These are phyloP conservation scores for Microctenopoma steveboyesi DNA, from an alignment of 2,797 vertebrate genomes.

Conservation along the genomic window DNA sequence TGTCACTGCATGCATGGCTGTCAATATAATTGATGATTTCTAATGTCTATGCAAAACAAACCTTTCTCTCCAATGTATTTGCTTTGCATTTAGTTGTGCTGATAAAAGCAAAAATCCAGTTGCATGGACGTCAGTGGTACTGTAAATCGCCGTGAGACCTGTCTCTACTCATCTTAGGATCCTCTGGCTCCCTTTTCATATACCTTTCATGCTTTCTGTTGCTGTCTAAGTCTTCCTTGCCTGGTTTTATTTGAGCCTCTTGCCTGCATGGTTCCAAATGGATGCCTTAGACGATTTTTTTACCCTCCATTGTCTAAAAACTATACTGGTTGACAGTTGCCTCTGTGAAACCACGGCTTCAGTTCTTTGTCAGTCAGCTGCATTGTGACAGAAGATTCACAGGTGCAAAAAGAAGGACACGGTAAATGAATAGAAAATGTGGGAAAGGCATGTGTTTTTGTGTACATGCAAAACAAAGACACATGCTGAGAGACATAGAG, in stretches of 20 bases:
- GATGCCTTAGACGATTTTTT: constrained; percentile 59
- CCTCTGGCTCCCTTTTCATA: constrained; percentile 55
- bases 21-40: constrained; percentile 70
- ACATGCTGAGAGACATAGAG: constrained; percentile 24
- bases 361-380: constrained; percentile 70
- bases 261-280: constrained; percentile 66
- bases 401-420: constrained; percentile 70
- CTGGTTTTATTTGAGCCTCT: constrained; percentile 62
- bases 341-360: constrained; percentile 64
- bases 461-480: constrained; percentile 19
- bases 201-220: constrained; percentile 55
- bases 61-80: constrained; percentile 54
- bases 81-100: constrained; percentile 66
- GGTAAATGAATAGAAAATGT: constrained; percentile 57
- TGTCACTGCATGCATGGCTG: constrained; percentile 66
- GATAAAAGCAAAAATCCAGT: constrained; percentile 67
- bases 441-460: constrained; percentile 19
- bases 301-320: constrained; percentile 65
- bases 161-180: constrained; percentile 64
- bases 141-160: constrained; percentile 45
- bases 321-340: constrained; percentile 67
- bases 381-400: constrained; percentile 73
- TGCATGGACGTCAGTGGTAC: constrained; percentile 50
- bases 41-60: constrained; percentile 66
- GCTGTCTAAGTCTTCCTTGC: constrained; percentile 54